Evolutionary conservation across 2,888 invertebrate genomes (phyloP), one percentile per base, ranked within the genome.

Genomic region (Busseola fusca): DNA sequence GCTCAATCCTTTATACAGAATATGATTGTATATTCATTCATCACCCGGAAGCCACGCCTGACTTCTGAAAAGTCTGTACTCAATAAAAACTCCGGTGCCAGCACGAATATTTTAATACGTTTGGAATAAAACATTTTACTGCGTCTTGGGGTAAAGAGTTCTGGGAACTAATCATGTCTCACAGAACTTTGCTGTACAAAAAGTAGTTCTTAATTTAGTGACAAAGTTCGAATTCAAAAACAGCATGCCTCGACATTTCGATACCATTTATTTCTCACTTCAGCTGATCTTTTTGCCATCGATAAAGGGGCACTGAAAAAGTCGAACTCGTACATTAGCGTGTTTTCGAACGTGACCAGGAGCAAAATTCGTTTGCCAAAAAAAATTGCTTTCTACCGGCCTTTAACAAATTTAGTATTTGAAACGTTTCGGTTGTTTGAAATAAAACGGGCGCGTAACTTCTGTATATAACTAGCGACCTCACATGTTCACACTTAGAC

Each of bases 181-280:
- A 75, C 57, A 70, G 27, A 72, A 62, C 54, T 69, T 52, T 27
- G 16, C 80, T 79, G 74, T 81, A 83, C 74, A 74, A 82, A 80
- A 88, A 90, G 83, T 91, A 89, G 87, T 91, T 90, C 89, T 88
- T 92, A 92, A 92, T 92, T 91, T 91, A 92, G 86, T 87, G 84
- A 82, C 82, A 80, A 91, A 92, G 90, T 92, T 93, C 83, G 87
- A 89, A 90, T 89, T 91, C 87, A 91, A 90, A 92, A 90, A 91
- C 87, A 89, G 87, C 85, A 79, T 86, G 87, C 84, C 84, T 87
- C 88, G 88, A 89, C 87, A 87, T 84, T 86, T 86, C 87, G 87
- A 88, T 87, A 88, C 89, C 88, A 91, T 91, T 92, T 92, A 90
- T 91, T 92, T 90, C 87, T 85, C 88, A 88, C 84, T 89, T 89